A percentile compares a stretch with the other conserved stretches of the same genome.
Evolutionary conservation across 2,888 invertebrate species (phyloP).

Genomic region (Hedya salicella): DNA sequence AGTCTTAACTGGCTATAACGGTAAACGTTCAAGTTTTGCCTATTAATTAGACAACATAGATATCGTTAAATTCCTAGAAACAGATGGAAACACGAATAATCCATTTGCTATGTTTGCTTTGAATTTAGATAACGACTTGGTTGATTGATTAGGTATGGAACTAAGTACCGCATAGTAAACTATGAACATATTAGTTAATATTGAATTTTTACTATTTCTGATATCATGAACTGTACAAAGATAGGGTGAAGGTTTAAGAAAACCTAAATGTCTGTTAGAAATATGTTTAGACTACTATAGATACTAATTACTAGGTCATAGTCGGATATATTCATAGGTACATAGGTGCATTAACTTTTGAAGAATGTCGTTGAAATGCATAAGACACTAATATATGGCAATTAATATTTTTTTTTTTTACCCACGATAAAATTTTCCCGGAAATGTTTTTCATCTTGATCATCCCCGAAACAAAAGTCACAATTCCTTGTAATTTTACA

Average conservation of each 20-base stretch:
- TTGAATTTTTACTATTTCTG: slow-evolving; percentile 5
- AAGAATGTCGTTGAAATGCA: too few relatives aligned
- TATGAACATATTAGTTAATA: background rate
- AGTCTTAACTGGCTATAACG: background rate
- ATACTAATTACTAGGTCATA: too few relatives aligned
- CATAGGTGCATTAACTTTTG: too few relatives aligned
- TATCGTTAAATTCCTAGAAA: slow-evolving; percentile 24
- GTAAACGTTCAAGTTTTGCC: background rate
- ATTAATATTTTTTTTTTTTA: too few relatives aligned
- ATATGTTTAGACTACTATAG: too few relatives aligned
- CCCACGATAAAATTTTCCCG: too few relatives aligned
- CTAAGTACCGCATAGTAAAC: slow-evolving; percentile 8
- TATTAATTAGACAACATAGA: slow-evolving; percentile 10
- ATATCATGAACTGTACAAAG: background rate
- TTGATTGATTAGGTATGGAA: slow-evolving; percentile 32
- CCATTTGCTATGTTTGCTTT: slow-evolving; percentile 39
- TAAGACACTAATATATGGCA: too few relatives aligned
- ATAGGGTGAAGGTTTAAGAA: too few relatives aligned
- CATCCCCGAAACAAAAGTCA: background rate
- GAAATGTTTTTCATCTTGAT: too few relatives aligned
- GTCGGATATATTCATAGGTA: too few relatives aligned
- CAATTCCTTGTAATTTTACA: slow-evolving; percentile 4
- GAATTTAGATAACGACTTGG: slow-evolving; percentile 27
- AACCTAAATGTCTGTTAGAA: too few relatives aligned
- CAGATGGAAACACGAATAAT: slow-evolving; percentile 28